A percentile compares a stretch with the other conserved stretches of the same genome.
Evolutionary conservation across 2,113 vertebrate species (phyloP).

Genomic region (Sebastes schlegelii): DNA sequence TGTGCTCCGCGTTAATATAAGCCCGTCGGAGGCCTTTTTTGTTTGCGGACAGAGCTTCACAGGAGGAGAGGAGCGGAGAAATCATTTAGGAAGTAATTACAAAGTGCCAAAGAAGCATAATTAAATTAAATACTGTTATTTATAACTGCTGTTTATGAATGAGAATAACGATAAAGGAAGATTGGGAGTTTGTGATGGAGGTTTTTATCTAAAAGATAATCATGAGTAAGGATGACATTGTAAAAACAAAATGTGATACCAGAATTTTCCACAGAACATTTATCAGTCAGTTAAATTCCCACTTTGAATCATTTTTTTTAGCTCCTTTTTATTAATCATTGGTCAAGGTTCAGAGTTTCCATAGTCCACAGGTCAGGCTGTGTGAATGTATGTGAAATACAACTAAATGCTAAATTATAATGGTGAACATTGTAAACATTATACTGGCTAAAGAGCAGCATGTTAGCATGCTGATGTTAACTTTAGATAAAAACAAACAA

Average conservation of each 20-base stretch:
- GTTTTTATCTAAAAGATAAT: not conserved
- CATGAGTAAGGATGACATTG: not conserved
- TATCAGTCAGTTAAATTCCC: not conserved
- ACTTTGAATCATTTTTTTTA: not conserved
- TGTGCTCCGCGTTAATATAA: constrained; percentile 23
- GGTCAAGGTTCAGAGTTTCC: not conserved
- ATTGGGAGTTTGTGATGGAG: not conserved
- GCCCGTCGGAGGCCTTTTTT: constrained; percentile 19
- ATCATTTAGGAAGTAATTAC: constrained; percentile 41
- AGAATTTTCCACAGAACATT: not conserved
- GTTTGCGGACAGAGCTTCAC: constrained; percentile 22
- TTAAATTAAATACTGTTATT: constrained; percentile 16
- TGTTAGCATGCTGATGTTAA: not conserved
- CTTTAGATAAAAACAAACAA: not conserved
- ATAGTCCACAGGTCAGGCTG: not conserved
- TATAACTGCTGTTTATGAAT: not conserved
- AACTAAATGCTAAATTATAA: no score
- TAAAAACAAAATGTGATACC: not conserved
- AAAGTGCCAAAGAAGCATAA: constrained; percentile 10
- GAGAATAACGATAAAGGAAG: not conserved
- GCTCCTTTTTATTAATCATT: not conserved
- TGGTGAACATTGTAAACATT: not conserved
- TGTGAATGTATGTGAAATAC: not conserved
- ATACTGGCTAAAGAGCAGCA: not conserved
- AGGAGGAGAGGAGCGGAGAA: not conserved